Conservation (phyloP, 2,888 invertebrate genomes). For the Stenodema calcarata region DNA sequence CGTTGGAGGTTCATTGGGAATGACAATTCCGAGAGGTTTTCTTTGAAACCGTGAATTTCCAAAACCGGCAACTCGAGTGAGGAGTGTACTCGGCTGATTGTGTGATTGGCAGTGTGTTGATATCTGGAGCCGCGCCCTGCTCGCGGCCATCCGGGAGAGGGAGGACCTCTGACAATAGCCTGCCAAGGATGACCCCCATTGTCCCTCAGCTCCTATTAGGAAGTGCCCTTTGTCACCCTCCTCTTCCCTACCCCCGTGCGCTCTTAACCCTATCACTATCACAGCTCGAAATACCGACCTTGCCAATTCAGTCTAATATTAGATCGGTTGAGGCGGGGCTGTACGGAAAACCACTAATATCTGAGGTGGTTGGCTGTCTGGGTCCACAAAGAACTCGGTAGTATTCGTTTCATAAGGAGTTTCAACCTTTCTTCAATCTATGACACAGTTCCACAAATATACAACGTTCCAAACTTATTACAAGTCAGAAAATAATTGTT, state of each 20-base stretch:
- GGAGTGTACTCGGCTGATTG: not conserved
- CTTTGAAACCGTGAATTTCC: too few relatives aligned
- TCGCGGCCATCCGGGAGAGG: not conserved
- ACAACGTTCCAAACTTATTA: too few relatives aligned
- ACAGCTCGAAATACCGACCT: not conserved
- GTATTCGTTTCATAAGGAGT: not conserved
- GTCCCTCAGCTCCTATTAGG: constrained; percentile 16
- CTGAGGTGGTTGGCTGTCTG: not conserved
- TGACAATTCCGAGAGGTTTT: too few relatives aligned
- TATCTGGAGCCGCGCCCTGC: not conserved
- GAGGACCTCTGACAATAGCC: constrained; percentile 3
- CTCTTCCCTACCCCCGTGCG: not conserved
- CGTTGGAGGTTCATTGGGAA: too few relatives aligned
- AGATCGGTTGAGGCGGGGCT: not conserved
- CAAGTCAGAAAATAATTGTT: too few relatives aligned
- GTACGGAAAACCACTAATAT: not conserved
- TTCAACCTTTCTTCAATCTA: too few relatives aligned
- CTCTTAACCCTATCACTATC: not conserved
- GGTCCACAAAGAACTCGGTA: not conserved
- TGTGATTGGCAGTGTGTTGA: not conserved
- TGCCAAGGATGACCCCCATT: constrained; percentile 38
- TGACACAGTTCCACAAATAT: too few relatives aligned
- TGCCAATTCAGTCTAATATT: not conserved
- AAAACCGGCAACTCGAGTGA: too few relatives aligned
- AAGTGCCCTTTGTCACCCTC: constrained; percentile 4